Evolutionary conservation across 2,888 invertebrate genomes (phyloP).

Genomic region (Drosophila mimetica): DNA sequence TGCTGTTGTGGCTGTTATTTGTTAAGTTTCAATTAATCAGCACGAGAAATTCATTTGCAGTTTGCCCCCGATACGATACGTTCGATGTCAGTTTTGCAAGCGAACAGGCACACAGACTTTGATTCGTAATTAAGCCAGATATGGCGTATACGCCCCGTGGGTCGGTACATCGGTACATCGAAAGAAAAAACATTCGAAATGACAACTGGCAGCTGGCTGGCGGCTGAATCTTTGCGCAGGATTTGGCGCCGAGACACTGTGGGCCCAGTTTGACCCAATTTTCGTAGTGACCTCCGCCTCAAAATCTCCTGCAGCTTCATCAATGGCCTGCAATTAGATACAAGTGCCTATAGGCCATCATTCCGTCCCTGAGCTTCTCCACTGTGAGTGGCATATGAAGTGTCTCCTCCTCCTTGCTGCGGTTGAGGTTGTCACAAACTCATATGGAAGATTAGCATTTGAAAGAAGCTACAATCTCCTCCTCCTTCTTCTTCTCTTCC

Average conservation of each 20-base stretch:
- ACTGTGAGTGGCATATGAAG: conserved; percentile 15
- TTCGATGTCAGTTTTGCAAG: conserved; percentile 31
- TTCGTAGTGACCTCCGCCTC: conserved; percentile 48
- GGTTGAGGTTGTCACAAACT: conserved; percentile 42
- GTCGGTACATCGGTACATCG: background rate
- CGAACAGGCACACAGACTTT: conserved; percentile 26
- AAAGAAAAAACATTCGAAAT: background rate
- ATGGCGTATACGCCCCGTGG: conserved; percentile 40
- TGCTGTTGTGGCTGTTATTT: conserved; percentile 12
- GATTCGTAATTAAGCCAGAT: conserved; percentile 44
- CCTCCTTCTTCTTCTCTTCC: too few relatives aligned
- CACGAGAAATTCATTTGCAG: conserved; percentile 43
- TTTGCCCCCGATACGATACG: conserved; percentile 22
- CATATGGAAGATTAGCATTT: conserved; percentile 43
- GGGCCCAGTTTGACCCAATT: conserved; percentile 61
- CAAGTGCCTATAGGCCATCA: too few relatives aligned
- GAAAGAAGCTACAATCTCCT: conserved; percentile 20
- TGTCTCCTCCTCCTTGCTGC: conserved; percentile 13
- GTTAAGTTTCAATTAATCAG: conserved; percentile 40
- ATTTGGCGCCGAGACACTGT: conserved; percentile 44
- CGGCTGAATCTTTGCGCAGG: conserved; percentile 42
- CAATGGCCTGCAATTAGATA: conserved; percentile 45
- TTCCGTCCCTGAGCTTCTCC: conserved; percentile 23
- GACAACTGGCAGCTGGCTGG: conserved; percentile 38
- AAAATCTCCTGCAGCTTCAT: conserved; percentile 15